Conservation (phyloP, 2,888 invertebrate species). For the Holacanthella duospinosa region DNA sequence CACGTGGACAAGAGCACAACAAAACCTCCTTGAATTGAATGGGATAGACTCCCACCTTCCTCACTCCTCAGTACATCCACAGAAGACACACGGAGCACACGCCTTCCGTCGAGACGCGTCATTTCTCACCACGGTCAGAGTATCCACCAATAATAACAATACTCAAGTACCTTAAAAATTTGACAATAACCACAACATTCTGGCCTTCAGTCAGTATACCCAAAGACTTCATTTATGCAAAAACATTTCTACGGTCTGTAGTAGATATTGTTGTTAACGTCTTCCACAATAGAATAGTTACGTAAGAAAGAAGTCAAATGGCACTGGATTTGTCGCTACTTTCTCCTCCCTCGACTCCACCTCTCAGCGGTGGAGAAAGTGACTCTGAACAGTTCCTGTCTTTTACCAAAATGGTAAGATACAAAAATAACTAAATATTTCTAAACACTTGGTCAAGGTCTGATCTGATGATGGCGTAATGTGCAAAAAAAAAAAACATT, state of each 20-base stretch:
- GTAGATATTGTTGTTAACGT: background rate
- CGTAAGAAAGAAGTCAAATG: slow-evolving; percentile 16
- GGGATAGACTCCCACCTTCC: background rate
- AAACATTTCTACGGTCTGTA: background rate
- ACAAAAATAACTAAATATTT: no score
- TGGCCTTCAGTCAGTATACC: background rate
- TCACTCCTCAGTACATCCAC: background rate
- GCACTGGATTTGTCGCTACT: slow-evolving; percentile 42
- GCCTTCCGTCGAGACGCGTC: background rate
- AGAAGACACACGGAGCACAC: background rate
- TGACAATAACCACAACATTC: no score
- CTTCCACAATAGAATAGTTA: background rate
- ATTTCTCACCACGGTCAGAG: background rate
- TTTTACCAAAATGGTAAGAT: no score
- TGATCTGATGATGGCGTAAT: no score
- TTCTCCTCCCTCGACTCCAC: slow-evolving; percentile 63
- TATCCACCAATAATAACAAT: background rate
- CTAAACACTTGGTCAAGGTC: no score
- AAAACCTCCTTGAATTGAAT: background rate
- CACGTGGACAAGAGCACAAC: slow-evolving; percentile 3
- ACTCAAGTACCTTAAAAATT: no score
- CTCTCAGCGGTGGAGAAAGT: slow-evolving; percentile 38
- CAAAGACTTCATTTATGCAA: background rate
- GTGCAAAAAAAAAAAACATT: no score
- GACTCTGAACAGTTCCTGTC: background rate